Evolutionary conservation across 2,797 vertebrate genomes (phyloP).

Genomic region (Hoplostethus atlanticus): DNA sequence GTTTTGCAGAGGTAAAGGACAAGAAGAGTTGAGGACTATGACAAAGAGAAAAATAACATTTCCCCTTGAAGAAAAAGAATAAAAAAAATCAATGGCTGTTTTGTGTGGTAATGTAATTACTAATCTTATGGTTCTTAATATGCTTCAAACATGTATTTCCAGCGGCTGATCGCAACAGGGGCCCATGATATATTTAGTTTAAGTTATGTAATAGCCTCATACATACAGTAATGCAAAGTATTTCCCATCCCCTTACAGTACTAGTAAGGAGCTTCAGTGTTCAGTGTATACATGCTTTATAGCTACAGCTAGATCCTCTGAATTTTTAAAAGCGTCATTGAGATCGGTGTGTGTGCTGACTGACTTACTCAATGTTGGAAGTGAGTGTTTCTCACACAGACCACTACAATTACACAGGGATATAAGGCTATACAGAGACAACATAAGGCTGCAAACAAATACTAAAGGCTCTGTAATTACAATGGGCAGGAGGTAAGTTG

Average conservation of each 20-base stretch:
- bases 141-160: background rate
- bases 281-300: conserved; percentile 1
- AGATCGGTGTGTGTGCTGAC: conserved; percentile 17
- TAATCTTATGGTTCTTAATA: background rate
- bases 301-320: conserved; percentile 8
- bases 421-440: background rate
- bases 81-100: conserved; percentile 72
- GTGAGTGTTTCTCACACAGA: background rate
- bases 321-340: conserved; percentile 31
- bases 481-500: too few relatives aligned
- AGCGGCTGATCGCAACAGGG: background rate
- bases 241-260: background rate
- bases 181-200: background rate
- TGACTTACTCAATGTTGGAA: conserved; percentile 1
- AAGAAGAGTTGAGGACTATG: conserved; percentile 81
- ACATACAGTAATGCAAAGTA: background rate
- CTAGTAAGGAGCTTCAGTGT: background rate
- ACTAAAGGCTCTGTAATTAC: background rate
- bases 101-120: conserved; percentile 25
- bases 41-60: conserved; percentile 85
- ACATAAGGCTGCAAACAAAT: background rate
- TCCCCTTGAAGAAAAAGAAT: conserved; percentile 82
- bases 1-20: conserved; percentile 68
- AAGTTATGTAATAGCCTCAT: too few relatives aligned
- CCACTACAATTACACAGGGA: background rate